These are phyloP conservation scores for Dynastes maya DNA, from an alignment of 2,888 invertebrate genomes.

Conservation along the genomic window DNA sequence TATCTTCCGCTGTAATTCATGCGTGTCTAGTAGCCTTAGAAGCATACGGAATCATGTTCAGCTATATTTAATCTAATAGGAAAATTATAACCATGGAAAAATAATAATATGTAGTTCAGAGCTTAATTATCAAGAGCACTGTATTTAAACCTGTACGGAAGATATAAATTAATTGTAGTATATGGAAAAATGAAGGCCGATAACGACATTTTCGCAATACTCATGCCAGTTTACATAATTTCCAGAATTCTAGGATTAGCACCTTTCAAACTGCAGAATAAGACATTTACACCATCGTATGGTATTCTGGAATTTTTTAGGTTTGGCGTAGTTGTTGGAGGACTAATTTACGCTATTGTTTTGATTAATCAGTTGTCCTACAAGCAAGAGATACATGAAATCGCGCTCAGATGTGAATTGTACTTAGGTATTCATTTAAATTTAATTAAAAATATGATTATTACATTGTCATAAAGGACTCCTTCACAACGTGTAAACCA, in stretches of 20 bases:
- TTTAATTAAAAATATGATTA: too few species aligned
- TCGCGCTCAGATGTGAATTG: slow-evolving; percentile 56
- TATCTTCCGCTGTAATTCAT: too few species aligned
- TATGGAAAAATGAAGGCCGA: not conserved
- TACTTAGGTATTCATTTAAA: slow-evolving; percentile 48
- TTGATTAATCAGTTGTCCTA: slow-evolving; percentile 52
- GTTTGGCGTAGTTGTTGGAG: slow-evolving; percentile 47
- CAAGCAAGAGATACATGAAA: slow-evolving; percentile 52
- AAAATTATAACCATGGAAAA: too few species aligned
- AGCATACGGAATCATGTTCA: too few species aligned
- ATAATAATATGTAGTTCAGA: too few species aligned
- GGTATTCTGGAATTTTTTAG: slow-evolving; percentile 2
- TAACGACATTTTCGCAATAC: not conserved
- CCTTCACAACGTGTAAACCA: too few species aligned
- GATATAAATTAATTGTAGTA: not conserved
- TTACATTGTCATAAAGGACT: too few species aligned
- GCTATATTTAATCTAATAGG: too few species aligned
- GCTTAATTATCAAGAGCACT: too few species aligned
- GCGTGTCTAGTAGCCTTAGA: too few species aligned
- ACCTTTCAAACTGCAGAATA: slow-evolving; percentile 51
- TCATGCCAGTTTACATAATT: slow-evolving; percentile 53
- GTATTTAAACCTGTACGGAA: too few species aligned
- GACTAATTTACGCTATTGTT: slow-evolving; percentile 52
- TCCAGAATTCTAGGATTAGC: slow-evolving; percentile 58
- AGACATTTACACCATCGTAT: not conserved